A percentile compares a stretch with the other conserved stretches of the same genome.
Evolutionary conservation across 2,888 invertebrate species (phyloP).

Genomic region (Eristalis intricaria): DNA sequence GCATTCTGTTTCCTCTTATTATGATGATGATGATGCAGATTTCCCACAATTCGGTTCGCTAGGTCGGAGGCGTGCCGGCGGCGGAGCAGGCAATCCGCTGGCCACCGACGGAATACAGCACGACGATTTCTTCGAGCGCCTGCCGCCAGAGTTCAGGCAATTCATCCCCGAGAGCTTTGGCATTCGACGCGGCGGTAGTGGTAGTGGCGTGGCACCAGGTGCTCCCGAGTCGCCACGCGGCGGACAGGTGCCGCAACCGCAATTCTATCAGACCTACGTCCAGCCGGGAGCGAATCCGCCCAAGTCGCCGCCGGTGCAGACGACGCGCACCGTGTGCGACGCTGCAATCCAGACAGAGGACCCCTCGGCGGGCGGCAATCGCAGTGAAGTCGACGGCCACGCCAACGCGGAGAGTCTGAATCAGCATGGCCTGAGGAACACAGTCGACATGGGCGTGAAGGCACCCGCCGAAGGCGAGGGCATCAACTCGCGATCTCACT

Average conservation of each 20-base stretch:
- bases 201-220: slow-evolving; percentile 47
- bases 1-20: slow-evolving; percentile 75
- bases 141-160: slow-evolving; percentile 81
- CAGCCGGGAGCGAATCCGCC: slow-evolving; percentile 71
- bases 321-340: slow-evolving; percentile 78
- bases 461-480: slow-evolving; percentile 83
- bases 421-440: slow-evolving; percentile 88
- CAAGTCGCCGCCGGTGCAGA: slow-evolving; percentile 76
- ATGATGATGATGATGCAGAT: slow-evolving; percentile 78
- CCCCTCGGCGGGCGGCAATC: slow-evolving; percentile 72
- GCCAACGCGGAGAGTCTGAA: slow-evolving; percentile 80
- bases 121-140: slow-evolving; percentile 79
- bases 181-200: slow-evolving; percentile 74
- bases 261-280: slow-evolving; percentile 73
- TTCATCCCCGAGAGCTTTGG: slow-evolving; percentile 80
- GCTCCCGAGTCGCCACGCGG: slow-evolving; percentile 73
- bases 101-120: slow-evolving; percentile 67
- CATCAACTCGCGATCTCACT: slow-evolving; percentile 87
- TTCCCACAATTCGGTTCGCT: slow-evolving; percentile 80
- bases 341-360: slow-evolving; percentile 81
- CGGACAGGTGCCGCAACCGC: slow-evolving; percentile 67
- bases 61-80: slow-evolving; percentile 75
- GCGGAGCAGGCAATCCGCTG: slow-evolving; percentile 60
- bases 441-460: slow-evolving; percentile 89
- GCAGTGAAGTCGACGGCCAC: slow-evolving; percentile 77